These are phyloP conservation scores for Lobophora halterata DNA, from an alignment of 2,888 invertebrate species.

Conservation along the genomic window DNA sequence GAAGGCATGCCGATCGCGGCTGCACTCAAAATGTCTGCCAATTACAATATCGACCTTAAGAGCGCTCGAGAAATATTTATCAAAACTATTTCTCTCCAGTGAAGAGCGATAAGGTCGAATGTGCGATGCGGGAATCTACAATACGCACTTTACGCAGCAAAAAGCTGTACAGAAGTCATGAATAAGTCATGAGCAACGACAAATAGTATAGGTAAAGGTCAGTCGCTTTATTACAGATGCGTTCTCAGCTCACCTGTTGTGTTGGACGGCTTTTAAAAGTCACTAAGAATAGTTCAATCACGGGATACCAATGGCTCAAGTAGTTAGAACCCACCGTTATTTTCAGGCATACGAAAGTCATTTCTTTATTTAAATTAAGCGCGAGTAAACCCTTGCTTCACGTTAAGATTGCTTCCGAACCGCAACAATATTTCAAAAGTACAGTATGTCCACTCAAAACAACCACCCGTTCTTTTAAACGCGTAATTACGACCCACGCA, in stretches of 20 bases:
- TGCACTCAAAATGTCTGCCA: constrained; percentile 51
- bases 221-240: constrained; percentile 66
- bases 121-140: constrained; percentile 39
- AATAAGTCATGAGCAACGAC: constrained; percentile 72
- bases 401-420: no score
- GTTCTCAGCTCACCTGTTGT: constrained; percentile 57
- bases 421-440: no score
- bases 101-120: constrained; percentile 36
- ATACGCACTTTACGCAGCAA: constrained; percentile 62
- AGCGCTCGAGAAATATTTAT: constrained; percentile 40
- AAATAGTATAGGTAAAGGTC: constrained; percentile 74
- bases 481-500: no score
- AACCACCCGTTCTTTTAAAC: no score
- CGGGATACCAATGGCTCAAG: constrained; percentile 7
- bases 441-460: no score
- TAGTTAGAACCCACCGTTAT: constrained; percentile 13
- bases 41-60: constrained; percentile 66
- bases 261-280: constrained; percentile 43
- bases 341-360: constrained; percentile 19
- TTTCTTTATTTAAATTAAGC: constrained; percentile 33
- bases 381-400: constrained; percentile 43
- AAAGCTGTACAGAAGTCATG: constrained; percentile 59
- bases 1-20: constrained; percentile 62
- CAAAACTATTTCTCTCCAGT: constrained; percentile 31
- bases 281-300: constrained; percentile 26